phyloP scores from a whole-genome alignment of 2,888 invertebrate genomes.

The Sycophila texana region DNA sequence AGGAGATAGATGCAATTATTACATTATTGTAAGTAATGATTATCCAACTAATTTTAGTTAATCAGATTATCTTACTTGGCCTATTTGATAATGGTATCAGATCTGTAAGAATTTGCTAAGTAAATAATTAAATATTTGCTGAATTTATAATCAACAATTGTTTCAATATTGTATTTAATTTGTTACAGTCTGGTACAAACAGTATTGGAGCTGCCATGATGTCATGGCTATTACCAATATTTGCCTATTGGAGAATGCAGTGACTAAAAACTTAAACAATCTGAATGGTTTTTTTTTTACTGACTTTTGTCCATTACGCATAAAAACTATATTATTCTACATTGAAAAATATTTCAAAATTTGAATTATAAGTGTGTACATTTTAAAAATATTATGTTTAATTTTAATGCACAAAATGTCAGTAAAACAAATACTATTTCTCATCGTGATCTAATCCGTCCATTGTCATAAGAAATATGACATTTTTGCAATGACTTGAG shows the following conservation, averaged over 20 bases:
- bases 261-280: not conserved
- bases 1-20: constrained; percentile 97
- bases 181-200: constrained; percentile 64
- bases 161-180: constrained; percentile 5
- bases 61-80: not conserved
- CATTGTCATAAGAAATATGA: constrained; percentile 22
- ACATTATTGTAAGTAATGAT: constrained; percentile 88
- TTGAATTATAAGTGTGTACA: no score
- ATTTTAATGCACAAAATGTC: not conserved
- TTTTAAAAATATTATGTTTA: no score
- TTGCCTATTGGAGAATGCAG: constrained; percentile 39
- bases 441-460: constrained; percentile 10
- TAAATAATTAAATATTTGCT: not conserved
- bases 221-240: constrained; percentile 43
- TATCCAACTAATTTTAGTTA: constrained; percentile 20
- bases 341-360: no score
- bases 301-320: no score
- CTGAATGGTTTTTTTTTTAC: no score
- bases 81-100: not conserved
- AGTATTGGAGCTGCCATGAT: constrained; percentile 47
- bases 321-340: no score
- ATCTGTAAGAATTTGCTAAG: not conserved
- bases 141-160: not conserved
- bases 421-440: constrained; percentile 8
- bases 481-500: not conserved